Conservation (phyloP, 2,797 vertebrate genomes). For the Betta splendens region DNA sequence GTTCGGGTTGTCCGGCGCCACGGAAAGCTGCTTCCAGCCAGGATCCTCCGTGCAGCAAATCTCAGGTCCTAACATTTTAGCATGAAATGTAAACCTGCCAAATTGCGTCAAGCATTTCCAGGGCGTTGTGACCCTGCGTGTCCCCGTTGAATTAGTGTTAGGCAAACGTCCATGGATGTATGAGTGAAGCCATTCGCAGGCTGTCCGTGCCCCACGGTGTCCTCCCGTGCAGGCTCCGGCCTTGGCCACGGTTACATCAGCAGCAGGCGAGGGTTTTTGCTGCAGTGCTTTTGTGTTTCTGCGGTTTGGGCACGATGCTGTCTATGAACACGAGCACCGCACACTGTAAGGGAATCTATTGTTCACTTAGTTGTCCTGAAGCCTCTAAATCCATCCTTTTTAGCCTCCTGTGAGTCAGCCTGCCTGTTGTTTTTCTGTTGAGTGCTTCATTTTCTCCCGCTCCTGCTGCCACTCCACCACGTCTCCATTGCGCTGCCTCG, state of each 20-base stretch:
- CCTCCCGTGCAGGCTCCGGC: conserved; percentile 19
- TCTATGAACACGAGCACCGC: conserved; percentile 5
- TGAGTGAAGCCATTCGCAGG: conserved; percentile 12
- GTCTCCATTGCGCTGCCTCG: conserved; percentile 23
- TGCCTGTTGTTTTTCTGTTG: conserved; percentile 36
- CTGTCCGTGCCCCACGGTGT: background rate
- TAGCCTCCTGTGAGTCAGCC: conserved; percentile 23
- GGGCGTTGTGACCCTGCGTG: conserved; percentile 2
- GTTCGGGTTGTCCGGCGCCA: background rate
- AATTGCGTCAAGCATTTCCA: conserved; percentile 1
- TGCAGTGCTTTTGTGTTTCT: conserved; percentile 16
- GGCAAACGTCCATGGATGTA: background rate
- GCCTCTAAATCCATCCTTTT: conserved; percentile 11
- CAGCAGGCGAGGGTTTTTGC: conserved; percentile 1
- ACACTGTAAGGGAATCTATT: background rate
- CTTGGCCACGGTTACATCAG: conserved; percentile 14
- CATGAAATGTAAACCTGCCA: conserved; percentile 6
- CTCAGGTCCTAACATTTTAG: background rate
- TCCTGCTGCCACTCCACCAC: conserved; percentile 15
- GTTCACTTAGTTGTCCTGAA: conserved; percentile 2
- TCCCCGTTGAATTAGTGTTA: conserved; percentile 17
- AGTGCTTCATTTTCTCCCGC: conserved; percentile 24
- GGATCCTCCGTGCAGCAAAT: background rate
- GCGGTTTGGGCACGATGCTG: background rate
- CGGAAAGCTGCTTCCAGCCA: background rate